Evolutionary conservation across 1,140 invertebrate genomes (phyloP), one percentile per base, ranked within the genome.

Genomic region (Drosophila subobscura): DNA sequence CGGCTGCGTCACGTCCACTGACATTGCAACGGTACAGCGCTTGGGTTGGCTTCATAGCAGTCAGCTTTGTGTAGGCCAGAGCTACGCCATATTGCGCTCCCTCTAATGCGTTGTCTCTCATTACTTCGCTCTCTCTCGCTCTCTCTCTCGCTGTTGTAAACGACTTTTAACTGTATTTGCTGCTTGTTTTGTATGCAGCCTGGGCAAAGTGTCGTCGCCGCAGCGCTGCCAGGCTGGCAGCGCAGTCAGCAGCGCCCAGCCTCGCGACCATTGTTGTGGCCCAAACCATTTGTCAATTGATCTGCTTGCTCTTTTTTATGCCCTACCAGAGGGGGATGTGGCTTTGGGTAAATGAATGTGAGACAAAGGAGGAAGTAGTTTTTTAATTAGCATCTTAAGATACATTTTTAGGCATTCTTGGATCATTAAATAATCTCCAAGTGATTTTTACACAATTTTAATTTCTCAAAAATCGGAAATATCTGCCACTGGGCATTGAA

Each of bases 271-370:
- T 85, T 85, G 68, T 80, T 72, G 53, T 71, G 49, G 64, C 64
- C 23, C 50, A 70, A 88, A 66, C 64, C 77, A 67, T 75, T 77
- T 74, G 77, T 78, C 83, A 88, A 79, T 83, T 79, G 81, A 86
- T 86, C 80, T 75, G 33, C 33, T 37, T 37, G 33, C 10, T 37
- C 7, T 33, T 33, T 33, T 3, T 33, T 2, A 8, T 33, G 12
- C 33, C 33, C 33, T 37, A 4, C 3, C 33, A 12, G 10, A 12
- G 33, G 33, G 10, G 10, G 29, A 2, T 29, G 8, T 8, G 29
- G 5, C 29, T 29, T 29, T 29, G 14, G 37, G 10, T 51, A 25
- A 20, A 20, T 20, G 16, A 20, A 20, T 20, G 16, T 20, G 16
- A 20, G 16, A 20, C 6, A 7, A 7, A 29, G 27, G 0, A 3